Conservation (phyloP, 2,888 invertebrate species). For the Heliconius aoede region DNA sequence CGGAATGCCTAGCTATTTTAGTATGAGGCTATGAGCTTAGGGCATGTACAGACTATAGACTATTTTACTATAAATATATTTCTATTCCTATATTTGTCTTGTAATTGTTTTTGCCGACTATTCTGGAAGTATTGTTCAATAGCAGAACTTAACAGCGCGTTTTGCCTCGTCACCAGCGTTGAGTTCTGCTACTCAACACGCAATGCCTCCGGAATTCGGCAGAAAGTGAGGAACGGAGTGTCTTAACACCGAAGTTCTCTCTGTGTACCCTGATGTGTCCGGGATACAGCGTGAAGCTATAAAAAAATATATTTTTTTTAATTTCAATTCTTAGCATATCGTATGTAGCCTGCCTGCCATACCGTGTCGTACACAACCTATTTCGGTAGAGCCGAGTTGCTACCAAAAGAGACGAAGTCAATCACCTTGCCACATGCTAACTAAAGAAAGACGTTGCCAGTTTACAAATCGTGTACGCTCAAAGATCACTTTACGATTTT, state of each 20-base stretch:
- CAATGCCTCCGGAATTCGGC: too few relatives aligned
- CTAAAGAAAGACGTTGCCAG: conserved; percentile 36
- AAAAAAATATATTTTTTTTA: too few relatives aligned
- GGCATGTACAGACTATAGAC: background rate
- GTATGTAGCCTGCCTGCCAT: conserved; percentile 17
- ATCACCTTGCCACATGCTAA: conserved; percentile 43
- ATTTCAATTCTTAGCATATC: too few relatives aligned
- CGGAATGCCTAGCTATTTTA: conserved; percentile 12
- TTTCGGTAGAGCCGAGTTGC: conserved; percentile 42
- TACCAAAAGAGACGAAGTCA: conserved; percentile 47
- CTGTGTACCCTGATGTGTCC: too few relatives aligned
- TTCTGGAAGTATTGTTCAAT: too few relatives aligned
- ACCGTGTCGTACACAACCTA: conserved; percentile 38
- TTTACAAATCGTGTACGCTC: conserved; percentile 28
- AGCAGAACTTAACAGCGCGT: background rate
- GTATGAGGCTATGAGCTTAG: background rate
- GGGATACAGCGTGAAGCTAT: too few relatives aligned
- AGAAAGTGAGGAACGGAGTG: too few relatives aligned
- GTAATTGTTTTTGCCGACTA: too few relatives aligned
- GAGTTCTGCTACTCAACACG: too few relatives aligned
- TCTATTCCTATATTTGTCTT: background rate
- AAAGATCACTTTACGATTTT: conserved; percentile 15
- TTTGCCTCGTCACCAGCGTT: too few relatives aligned
- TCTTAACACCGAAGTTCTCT: too few relatives aligned
- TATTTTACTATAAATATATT: background rate